These are phyloP conservation scores for Prenolepis imparis DNA, from an alignment of 2,888 invertebrate species.

Conservation along the genomic window DNA sequence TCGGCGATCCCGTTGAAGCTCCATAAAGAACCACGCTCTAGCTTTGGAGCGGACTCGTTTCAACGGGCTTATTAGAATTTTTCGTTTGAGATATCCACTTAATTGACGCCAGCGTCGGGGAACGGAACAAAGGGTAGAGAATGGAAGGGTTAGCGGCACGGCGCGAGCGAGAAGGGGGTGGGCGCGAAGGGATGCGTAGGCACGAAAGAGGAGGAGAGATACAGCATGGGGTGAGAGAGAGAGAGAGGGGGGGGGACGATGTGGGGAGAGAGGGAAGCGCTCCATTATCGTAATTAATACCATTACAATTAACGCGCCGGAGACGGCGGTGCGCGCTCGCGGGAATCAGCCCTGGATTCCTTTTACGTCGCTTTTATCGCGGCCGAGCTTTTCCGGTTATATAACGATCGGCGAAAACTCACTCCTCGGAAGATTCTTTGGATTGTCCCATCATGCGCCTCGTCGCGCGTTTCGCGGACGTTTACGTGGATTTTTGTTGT, in stretches of 20 bases:
- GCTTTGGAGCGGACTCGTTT: constrained; percentile 44
- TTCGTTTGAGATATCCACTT: constrained; percentile 75
- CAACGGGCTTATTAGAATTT: constrained; percentile 74
- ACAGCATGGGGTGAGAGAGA: constrained; percentile 2
- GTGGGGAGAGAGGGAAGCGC: constrained; percentile 59
- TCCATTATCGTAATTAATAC: constrained; percentile 85
- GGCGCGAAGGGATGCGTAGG: constrained; percentile 27
- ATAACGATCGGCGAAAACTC: constrained; percentile 66
- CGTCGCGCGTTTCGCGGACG: constrained; percentile 41
- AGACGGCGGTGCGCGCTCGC: constrained; percentile 70
- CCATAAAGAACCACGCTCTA: constrained; percentile 59
- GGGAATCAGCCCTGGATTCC: constrained; percentile 71
- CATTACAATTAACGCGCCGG: constrained; percentile 83
- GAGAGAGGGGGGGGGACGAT: constrained; percentile 43
- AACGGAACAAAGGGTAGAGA: constrained; percentile 59
- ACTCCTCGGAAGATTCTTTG: constrained; percentile 59
- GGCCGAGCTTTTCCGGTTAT: constrained; percentile 69
- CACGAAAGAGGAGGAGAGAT: constrained; percentile 6
- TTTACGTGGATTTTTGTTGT: constrained; percentile 47
- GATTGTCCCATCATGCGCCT: constrained; percentile 42
- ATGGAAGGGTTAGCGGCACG: constrained; percentile 17
- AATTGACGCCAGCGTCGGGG: constrained; percentile 70
- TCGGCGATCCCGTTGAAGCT: constrained; percentile 43
- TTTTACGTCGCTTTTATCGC: constrained; percentile 77
- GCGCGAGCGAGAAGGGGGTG: constrained; percentile 27